Conservation (phyloP, 2,113 vertebrate species). For the Ciconia maguari region DNA sequence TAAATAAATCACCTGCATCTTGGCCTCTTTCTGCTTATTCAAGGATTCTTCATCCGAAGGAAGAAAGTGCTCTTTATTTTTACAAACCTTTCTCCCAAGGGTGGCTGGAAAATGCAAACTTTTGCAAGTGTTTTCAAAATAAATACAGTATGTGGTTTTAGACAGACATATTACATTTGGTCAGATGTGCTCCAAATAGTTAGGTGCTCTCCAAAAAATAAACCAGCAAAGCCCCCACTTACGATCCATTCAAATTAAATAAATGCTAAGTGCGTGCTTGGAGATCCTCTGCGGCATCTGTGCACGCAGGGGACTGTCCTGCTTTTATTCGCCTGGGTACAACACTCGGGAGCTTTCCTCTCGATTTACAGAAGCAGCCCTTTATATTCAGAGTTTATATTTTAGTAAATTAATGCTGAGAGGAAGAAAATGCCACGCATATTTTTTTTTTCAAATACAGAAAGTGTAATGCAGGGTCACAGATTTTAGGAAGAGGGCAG, state of each 20-base stretch:
- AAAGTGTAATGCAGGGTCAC: not conserved
- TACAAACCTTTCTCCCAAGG: constrained; percentile 78
- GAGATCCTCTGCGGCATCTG: constrained; percentile 14
- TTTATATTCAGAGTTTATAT: not conserved
- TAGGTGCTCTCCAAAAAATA: constrained; percentile 66
- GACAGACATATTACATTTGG: constrained; percentile 63
- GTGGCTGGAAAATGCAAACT: constrained; percentile 85
- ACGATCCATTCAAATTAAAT: constrained; percentile 41
- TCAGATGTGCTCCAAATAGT: constrained; percentile 67
- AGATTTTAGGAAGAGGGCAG: constrained; percentile 53
- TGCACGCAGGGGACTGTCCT: not conserved
- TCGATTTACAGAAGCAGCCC: not conserved
- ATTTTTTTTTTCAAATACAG: not conserved
- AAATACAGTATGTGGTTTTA: constrained; percentile 81
- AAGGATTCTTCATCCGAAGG: constrained; percentile 82
- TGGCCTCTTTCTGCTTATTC: constrained; percentile 81
- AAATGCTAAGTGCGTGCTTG: not conserved
- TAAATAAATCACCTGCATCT: constrained; percentile 96
- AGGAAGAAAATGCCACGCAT: not conserved
- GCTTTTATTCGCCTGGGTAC: not conserved
- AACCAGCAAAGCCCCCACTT: constrained; percentile 39
- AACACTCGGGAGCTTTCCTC: not conserved
- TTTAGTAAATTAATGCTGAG: not conserved
- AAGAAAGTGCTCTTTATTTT: constrained; percentile 83
- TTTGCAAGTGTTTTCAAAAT: constrained; percentile 94